Conservation (phyloP, 2,797 vertebrate species). For the Euphonia xanthogaster region DNA sequence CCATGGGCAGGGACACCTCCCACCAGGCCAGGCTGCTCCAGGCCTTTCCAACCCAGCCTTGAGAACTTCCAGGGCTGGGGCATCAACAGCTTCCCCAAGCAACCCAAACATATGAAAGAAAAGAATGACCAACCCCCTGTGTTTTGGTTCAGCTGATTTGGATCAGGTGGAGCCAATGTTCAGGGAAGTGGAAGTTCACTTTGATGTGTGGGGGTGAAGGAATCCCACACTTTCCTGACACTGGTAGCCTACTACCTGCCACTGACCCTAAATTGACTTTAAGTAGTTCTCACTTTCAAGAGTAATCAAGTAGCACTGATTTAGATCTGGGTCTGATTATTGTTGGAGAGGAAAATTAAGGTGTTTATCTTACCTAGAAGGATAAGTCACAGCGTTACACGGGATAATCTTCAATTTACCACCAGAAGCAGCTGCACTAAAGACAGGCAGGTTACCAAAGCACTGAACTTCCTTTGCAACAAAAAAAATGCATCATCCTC, state of each 20-base stretch:
- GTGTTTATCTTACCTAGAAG: neutral
- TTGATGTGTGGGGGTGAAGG: neutral
- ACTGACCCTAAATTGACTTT: neutral
- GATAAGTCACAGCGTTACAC: neutral
- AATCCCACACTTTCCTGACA: neutral
- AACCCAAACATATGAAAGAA: neutral
- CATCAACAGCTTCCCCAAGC: rapidly evolving
- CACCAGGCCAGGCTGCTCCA: neutral
- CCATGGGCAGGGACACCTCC: neutral
- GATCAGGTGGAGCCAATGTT: neutral
- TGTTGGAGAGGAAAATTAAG: neutral
- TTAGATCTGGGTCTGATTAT: neutral
- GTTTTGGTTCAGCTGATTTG: neutral
- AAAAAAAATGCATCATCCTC: neutral
- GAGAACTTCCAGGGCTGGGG: neutral
- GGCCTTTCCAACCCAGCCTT: neutral
- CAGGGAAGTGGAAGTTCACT: neutral
- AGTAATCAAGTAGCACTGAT: neutral
- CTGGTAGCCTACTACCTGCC: neutral
- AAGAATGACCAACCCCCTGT: neutral
- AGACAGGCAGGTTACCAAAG: neutral
- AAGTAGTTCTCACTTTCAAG: neutral
- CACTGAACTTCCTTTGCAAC: neutral
- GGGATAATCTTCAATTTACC: neutral
- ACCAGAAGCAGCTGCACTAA: neutral